Evolutionary conservation across 92 coral and sea anemone genomes (phyloP).

Genomic region (Parazoanthus atlanticus): DNA sequence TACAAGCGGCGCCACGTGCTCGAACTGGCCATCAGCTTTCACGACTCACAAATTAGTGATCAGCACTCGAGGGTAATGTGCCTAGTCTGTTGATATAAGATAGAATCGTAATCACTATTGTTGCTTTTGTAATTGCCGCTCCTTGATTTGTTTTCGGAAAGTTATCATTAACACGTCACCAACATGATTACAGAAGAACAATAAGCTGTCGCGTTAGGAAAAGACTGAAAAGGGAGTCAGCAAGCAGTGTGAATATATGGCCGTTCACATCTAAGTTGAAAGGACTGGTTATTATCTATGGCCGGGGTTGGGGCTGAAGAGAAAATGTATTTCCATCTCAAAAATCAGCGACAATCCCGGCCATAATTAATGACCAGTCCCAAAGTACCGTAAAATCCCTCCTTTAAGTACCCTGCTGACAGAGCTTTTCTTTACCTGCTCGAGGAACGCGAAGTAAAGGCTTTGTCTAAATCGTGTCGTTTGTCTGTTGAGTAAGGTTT

Average conservation of each 20-base stretch:
- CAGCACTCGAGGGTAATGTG: constrained; percentile 71
- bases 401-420: too few species aligned
- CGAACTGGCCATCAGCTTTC: constrained; percentile 80
- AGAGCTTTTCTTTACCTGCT: too few species aligned
- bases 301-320: too few species aligned
- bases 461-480: too few species aligned
- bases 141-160: too few species aligned
- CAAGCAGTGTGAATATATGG: neutral
- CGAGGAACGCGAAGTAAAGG: too few species aligned
- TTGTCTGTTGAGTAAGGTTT: too few species aligned
- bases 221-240: neutral
- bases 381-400: too few species aligned
- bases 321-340: too few species aligned
- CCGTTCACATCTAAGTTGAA: neutral
- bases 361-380: too few species aligned
- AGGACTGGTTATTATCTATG: too few species aligned
- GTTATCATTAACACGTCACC: neutral
- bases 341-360: too few species aligned
- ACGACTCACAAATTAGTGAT: constrained; percentile 82
- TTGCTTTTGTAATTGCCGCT: neutral
- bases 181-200: neutral
- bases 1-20: constrained; percentile 88
- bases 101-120: neutral
- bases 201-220: neutral
- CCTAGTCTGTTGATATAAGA: neutral